Evolutionary conservation across 35 echinoderm and acorn worm species (phyloP).

Genomic region (Anneissia japonica): DNA sequence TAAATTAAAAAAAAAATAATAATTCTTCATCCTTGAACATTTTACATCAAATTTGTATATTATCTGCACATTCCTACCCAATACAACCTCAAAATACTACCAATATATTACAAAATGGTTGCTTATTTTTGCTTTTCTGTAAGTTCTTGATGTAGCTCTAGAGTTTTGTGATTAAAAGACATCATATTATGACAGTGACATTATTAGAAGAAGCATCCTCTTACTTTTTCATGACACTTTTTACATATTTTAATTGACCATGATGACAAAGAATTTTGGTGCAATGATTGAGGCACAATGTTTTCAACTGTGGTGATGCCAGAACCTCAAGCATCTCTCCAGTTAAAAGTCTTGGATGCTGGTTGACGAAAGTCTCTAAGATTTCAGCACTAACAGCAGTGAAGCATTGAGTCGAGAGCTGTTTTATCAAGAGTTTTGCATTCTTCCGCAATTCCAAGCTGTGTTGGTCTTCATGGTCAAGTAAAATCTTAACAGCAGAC

Average conservation of each 20-base stretch:
- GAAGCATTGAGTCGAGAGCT: conserved; percentile 38
- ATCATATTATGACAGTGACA: too few species aligned
- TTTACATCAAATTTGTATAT: too few species aligned
- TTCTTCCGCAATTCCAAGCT: conserved; percentile 26
- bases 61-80: too few species aligned
- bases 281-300: conserved; percentile 39
- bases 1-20: too few species aligned
- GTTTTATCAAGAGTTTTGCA: conserved; percentile 22
- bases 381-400: conserved; percentile 42
- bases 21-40: too few species aligned
- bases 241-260: background rate
- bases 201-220: background rate
- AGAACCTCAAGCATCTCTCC: conserved; percentile 37
- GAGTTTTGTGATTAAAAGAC: too few species aligned
- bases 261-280: conserved; percentile 13
- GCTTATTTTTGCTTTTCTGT: too few species aligned
- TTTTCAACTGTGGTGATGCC: conserved; percentile 55
- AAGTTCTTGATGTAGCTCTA: too few species aligned
- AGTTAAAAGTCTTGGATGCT: conserved; percentile 23
- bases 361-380: conserved; percentile 36
- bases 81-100: too few species aligned
- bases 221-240: background rate
- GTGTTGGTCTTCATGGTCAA: conserved; percentile 62
- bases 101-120: too few species aligned
- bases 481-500: conserved; percentile 47